phyloP scores from a whole-genome alignment of 2,797 vertebrate genomes.

The Coluber constrictor region DNA sequence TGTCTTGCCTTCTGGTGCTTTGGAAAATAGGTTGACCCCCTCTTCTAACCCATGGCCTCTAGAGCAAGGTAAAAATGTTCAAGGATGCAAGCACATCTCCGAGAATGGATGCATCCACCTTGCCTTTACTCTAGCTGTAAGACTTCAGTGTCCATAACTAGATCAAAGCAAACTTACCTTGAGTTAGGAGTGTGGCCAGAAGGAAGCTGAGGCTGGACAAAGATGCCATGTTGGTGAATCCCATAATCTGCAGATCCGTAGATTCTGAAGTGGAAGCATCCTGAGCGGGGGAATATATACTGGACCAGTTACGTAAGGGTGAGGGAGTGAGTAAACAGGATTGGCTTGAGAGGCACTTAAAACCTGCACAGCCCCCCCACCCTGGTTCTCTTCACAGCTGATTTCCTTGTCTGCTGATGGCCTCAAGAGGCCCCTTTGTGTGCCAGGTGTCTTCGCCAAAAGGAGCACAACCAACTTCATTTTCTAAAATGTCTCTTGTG shows the following conservation, averaged over 20 bases:
- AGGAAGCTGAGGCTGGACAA: not conserved
- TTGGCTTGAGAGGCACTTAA: not conserved
- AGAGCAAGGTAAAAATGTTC: not conserved
- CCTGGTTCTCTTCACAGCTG: not conserved
- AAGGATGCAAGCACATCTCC: not conserved
- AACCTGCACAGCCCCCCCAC: not conserved
- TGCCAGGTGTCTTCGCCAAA: not conserved
- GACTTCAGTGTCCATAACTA: not conserved
- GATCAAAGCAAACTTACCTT: not conserved
- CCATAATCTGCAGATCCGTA: not conserved
- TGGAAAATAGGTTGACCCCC: not conserved
- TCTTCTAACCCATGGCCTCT: not conserved
- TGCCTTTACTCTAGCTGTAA: not conserved
- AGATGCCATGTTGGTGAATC: not conserved
- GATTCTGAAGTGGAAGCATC: not conserved
- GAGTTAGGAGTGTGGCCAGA: not conserved
- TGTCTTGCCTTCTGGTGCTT: not conserved
- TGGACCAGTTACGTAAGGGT: not conserved
- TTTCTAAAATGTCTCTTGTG: not conserved
- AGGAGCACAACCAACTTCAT: not conserved
- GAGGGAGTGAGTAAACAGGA: not conserved
- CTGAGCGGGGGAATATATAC: not conserved
- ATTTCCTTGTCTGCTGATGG: conserved; percentile 13
- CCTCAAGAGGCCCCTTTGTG: conserved; percentile 15
- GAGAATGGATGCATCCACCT: not conserved